Evolutionary conservation across 2,113 vertebrate genomes (phyloP).

Genomic region (Ictidomys tridecemlineatus): DNA sequence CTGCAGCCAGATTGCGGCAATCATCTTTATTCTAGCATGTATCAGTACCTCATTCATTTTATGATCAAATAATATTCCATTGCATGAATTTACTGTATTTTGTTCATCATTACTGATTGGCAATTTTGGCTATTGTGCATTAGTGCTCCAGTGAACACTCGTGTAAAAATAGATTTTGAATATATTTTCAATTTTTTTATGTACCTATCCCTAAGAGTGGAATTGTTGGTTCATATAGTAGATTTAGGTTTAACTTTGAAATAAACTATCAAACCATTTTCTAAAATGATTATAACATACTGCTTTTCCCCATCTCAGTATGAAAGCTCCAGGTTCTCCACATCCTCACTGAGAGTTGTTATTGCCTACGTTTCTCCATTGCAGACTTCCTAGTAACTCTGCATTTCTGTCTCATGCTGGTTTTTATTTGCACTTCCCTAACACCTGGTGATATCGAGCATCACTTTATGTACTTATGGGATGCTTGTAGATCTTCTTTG

Average conservation of each 20-base stretch:
- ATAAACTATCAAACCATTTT: not conserved
- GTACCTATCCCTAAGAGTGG: not conserved
- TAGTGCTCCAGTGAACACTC: not conserved
- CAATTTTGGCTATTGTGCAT: not conserved
- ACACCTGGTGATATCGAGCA: not conserved
- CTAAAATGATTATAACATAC: not conserved
- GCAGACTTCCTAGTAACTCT: not conserved
- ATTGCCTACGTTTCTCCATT: not conserved
- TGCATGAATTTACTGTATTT: not conserved
- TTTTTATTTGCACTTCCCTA: not conserved
- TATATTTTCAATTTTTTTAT: not conserved
- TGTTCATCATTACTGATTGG: not conserved
- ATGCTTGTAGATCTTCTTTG: not conserved
- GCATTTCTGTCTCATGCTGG: not conserved
- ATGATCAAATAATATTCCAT: not conserved
- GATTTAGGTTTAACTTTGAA: not conserved
- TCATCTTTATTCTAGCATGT: not conserved
- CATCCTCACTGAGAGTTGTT: not conserved
- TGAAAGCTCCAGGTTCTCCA: not conserved
- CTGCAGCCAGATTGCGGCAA: too few relatives aligned
- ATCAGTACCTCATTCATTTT: not conserved
- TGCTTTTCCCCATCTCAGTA: not conserved
- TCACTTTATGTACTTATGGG: not conserved
- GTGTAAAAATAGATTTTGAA: not conserved
- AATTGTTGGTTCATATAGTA: not conserved